A percentile compares a stretch with the other conserved stretches of the same genome.
Conservation (phyloP, 2,797 vertebrate species). For the Ptychadena robeensis region DNA sequence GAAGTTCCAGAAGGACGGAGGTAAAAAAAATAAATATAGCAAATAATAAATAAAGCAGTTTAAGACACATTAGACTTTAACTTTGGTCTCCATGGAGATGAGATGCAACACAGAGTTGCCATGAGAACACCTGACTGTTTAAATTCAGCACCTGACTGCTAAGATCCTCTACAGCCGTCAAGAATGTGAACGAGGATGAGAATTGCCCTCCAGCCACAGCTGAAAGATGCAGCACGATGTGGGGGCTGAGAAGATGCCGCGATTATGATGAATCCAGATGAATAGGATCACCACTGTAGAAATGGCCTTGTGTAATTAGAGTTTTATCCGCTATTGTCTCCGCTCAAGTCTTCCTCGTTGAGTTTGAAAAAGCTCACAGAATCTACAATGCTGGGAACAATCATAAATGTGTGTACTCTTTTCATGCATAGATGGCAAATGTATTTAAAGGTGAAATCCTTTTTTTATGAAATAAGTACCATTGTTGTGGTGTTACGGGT, state of each 20-base stretch:
- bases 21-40: no score
- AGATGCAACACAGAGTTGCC: constrained; percentile 78
- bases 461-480: no score
- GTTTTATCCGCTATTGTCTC: constrained; percentile 7
- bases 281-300: not conserved
- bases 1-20: not conserved
- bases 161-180: constrained; percentile 50
- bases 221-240: constrained; percentile 21
- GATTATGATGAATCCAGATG: constrained; percentile 12
- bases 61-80: constrained; percentile 76
- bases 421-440: not conserved
- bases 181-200: constrained; percentile 49
- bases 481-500: no score
- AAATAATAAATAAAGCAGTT: constrained; percentile 70
- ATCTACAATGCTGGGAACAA: not conserved
- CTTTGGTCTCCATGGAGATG: constrained; percentile 79
- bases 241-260: not conserved
- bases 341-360: not conserved
- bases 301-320: constrained; percentile 13
- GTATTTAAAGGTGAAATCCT: not conserved
- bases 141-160: constrained; percentile 80
- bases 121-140: constrained; percentile 81
- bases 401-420: not conserved
- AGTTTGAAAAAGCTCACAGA: not conserved
- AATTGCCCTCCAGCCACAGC: constrained; percentile 53